Conservation (phyloP, 2,797 vertebrate species). For the Naso thynnoides region DNA sequence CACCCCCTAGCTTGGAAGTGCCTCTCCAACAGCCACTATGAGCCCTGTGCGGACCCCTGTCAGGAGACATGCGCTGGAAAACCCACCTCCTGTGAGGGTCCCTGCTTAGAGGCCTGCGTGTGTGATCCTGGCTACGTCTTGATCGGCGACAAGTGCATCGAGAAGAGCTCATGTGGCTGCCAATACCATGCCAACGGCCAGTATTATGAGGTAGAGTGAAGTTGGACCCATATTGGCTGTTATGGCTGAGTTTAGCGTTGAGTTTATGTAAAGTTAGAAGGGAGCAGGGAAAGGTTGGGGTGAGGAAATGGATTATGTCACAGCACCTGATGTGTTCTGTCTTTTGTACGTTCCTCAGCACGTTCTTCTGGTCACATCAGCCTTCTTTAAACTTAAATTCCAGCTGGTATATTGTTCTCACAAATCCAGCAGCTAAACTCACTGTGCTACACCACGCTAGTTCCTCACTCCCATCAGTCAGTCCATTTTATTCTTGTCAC, state of each 20-base stretch:
- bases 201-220: constrained; percentile 74
- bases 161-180: constrained; percentile 77
- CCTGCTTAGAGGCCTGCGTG: constrained; percentile 82
- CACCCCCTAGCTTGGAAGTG: constrained; percentile 74
- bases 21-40: constrained; percentile 83
- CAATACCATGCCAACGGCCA: constrained; percentile 69
- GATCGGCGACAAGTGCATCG: constrained; percentile 81
- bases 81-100: constrained; percentile 64
- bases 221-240: neutral
- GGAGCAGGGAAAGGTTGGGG: too few species aligned
- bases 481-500: too few species aligned
- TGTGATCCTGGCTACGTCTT: constrained; percentile 81
- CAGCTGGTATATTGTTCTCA: too few species aligned
- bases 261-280: too few species aligned
- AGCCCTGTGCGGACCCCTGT: constrained; percentile 80
- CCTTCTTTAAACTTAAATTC: too few species aligned
- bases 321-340: too few species aligned
- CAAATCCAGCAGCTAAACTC: too few species aligned
- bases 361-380: constrained; percentile 1
- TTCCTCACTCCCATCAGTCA: too few species aligned
- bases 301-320: too few species aligned
- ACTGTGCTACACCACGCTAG: too few species aligned
- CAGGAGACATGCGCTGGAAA: constrained; percentile 78
- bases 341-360: neutral
- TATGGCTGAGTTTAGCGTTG: neutral